phyloP scores from a whole-genome alignment of 2,888 invertebrate species.

The Tiliacea citrago region DNA sequence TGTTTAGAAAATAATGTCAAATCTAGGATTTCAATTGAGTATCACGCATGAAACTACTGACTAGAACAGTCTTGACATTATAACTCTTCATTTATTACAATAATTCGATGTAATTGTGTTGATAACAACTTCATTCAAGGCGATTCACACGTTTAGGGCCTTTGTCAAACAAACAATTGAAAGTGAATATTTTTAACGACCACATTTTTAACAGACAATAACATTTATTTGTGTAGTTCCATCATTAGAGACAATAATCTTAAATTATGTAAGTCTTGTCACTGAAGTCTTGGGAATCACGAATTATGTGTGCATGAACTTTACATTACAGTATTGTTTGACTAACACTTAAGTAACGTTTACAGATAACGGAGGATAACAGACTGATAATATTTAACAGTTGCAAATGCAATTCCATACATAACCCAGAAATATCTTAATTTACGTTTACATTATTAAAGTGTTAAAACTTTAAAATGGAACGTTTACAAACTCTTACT shows the following conservation, averaged over 20 bases:
- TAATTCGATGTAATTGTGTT: slow-evolving; percentile 63
- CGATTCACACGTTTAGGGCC: slow-evolving; percentile 78
- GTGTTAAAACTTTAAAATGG: slow-evolving; percentile 40
- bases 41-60: slow-evolving; percentile 26
- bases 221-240: slow-evolving; percentile 58
- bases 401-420: slow-evolving; percentile 38
- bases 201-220: slow-evolving; percentile 63
- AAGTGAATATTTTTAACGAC: slow-evolving; percentile 63
- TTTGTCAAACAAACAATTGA: slow-evolving; percentile 75
- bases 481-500: slow-evolving; percentile 54
- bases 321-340: slow-evolving; percentile 41
- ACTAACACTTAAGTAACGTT: slow-evolving; percentile 43
- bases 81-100: slow-evolving; percentile 57
- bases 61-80: slow-evolving; percentile 56
- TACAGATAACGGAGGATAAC: slow-evolving; percentile 27
- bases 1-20: neutral
- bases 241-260: slow-evolving; percentile 59
- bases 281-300: slow-evolving; percentile 45
- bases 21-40: neutral
- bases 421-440: slow-evolving; percentile 38
- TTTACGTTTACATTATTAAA: slow-evolving; percentile 22
- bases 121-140: slow-evolving; percentile 72
- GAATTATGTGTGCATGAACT: slow-evolving; percentile 29
- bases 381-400: slow-evolving; percentile 26
- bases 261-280: slow-evolving; percentile 59